Conservation (phyloP, 2,888 invertebrate species). For the Drosophila vallismaia region DNA sequence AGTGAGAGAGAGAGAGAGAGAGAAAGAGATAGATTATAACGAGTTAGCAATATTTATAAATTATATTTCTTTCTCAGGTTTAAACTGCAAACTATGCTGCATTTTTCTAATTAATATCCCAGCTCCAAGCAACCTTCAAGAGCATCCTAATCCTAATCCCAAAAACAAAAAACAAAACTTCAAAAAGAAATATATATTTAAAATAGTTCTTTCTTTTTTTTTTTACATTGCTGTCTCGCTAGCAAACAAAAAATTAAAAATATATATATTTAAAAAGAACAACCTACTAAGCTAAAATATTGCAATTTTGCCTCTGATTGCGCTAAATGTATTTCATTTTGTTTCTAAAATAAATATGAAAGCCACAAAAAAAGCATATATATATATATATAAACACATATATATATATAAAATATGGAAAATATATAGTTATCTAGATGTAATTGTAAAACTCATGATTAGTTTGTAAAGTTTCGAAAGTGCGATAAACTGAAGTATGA, state of each 20-base stretch:
- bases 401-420: conserved; percentile 22
- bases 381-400: conserved; percentile 9
- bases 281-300: conserved; percentile 22
- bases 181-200: neutral
- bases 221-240: conserved; percentile 35
- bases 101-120: conserved; percentile 33
- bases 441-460: conserved; percentile 28
- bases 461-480: conserved; percentile 28
- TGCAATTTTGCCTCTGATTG: conserved; percentile 39
- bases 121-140: neutral
- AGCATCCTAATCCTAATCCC: conserved; percentile 6
- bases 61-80: conserved; percentile 32
- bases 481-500: conserved; percentile 45
- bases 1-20: neutral
- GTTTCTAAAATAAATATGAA: conserved; percentile 63
- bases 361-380: conserved; percentile 17
- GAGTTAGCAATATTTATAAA: conserved; percentile 23
- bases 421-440: conserved; percentile 11
- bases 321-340: conserved; percentile 68
- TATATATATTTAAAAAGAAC: neutral
- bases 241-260: conserved; percentile 11
- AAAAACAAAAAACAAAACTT: neutral
- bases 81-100: conserved; percentile 40
- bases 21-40: conserved; percentile 21
- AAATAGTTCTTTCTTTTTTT: conserved; percentile 15